Base-by-base conservation (phyloP, 92 coral and sea anemone species). In the Blastomussa wellsi region DNA sequence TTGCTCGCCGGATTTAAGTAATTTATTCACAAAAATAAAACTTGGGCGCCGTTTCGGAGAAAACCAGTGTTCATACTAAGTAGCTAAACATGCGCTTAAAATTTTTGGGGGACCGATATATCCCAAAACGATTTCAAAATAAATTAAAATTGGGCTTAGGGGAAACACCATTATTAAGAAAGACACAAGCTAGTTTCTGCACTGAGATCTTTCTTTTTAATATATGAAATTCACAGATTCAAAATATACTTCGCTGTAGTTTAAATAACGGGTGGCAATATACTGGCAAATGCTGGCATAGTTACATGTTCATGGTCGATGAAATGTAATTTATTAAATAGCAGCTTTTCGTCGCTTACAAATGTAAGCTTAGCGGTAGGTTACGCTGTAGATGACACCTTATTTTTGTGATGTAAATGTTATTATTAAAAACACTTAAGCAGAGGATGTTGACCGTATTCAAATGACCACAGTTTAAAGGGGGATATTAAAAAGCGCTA, bases 381-480 rank as follows among this genome's bases (percentile, higher is more conserved):
- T 36, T 7, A 70, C 16, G 48, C 47, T 35, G 8, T 17, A 38
- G 44, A n/a, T n/a, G n/a, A 17, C 47, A 37, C n/a, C 42, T 20
- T 37, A 0, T 16, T 70, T 70, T 70, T 70, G 74, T 35, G 12
- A 70, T 70, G 74, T 70, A 70, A 70, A 70, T 70, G 36, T 70
- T 16, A 37, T 57, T 57, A 57, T 57, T 24, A 57, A 68, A 70
- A 70, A 17, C 74, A 70, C 42, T 70, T 70, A 70, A 39, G 10
- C 6, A 1, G 5, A 62, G 68, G 33, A 62, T 7, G 16, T 62
- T 8, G 35, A 26, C 32, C 32, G 13, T 26, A 62, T 26, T 26
- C 68, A 62, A 62, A 62, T 62, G 33, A 62, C 68, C 7, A 62
- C 11, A 28, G n/a, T n/a, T n/a, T 62, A 51, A 20, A 51, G 22